These are phyloP conservation scores for Coptodon rendalli DNA, from an alignment of 2,113 vertebrate species.

Conservation along the genomic window DNA sequence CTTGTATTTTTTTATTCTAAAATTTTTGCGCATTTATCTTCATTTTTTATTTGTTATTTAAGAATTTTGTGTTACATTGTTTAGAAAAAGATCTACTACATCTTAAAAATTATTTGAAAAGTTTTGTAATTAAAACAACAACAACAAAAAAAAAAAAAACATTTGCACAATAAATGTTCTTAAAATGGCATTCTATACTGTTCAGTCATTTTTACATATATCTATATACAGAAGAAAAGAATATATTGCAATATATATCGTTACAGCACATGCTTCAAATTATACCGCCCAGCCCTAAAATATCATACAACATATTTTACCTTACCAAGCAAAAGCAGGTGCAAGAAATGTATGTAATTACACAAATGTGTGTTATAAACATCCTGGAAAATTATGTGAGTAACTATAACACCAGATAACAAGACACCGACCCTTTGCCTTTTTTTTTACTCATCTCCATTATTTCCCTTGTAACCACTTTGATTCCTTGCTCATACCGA, in stretches of 20 bases:
- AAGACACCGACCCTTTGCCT: not conserved
- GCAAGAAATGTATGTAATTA: not conserved
- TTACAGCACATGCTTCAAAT: not conserved
- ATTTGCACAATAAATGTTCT: not conserved
- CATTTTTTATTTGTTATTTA: not conserved
- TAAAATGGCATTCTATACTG: not conserved
- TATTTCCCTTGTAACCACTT: not conserved
- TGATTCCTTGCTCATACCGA: not conserved
- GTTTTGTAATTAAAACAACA: not conserved
- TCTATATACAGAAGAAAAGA: not conserved
- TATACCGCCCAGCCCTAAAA: not conserved
- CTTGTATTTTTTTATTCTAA: not conserved
- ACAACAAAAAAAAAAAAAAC: fast-evolving
- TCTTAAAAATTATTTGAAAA: not conserved
- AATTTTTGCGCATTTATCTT: not conserved
- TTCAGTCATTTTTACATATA: not conserved
- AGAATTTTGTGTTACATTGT: not conserved
- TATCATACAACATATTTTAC: not conserved
- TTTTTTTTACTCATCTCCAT: not conserved
- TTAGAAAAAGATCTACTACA: not conserved
- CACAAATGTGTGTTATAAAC: not conserved
- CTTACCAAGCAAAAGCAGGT: not conserved
- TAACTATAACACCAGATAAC: not conserved
- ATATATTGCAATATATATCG: not conserved
- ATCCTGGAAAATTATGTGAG: no score